A percentile compares a stretch with the other conserved stretches of the same genome.
phyloP scores from a whole-genome alignment of 2,888 invertebrate species.

The Cepaea hortensis region DNA sequence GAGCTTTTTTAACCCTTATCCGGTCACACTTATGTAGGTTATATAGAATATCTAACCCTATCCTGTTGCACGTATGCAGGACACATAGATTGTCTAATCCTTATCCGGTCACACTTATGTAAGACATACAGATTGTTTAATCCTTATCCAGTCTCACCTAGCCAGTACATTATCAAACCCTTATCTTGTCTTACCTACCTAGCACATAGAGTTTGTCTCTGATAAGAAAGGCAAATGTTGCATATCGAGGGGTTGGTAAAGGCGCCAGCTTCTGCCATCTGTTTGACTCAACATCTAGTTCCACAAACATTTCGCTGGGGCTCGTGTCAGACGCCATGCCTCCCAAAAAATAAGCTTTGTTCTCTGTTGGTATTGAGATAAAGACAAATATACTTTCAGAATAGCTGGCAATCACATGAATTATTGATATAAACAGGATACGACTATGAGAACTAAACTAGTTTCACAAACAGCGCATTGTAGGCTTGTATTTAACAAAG shows the following conservation, averaged over 20 bases:
- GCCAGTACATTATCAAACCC: not conserved
- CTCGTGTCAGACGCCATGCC: constrained; percentile 73
- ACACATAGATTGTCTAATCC: not conserved
- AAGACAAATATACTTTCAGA: not conserved
- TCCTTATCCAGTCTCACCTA: not conserved
- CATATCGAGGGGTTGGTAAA: constrained; percentile 73
- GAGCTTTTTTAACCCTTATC: not conserved
- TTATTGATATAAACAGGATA: not conserved
- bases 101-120: not conserved
- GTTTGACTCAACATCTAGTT: constrained; percentile 64
- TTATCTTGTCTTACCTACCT: constrained; percentile 59
- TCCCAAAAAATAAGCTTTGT: constrained; percentile 67
- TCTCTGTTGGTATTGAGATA: constrained; percentile 59
- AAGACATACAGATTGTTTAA: not conserved
- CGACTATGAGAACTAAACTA: not conserved
- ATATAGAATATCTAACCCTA: no score
- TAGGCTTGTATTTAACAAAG: no score
- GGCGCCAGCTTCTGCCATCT: constrained; percentile 67
- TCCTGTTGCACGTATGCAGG: not conserved
- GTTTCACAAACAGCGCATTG: no score
- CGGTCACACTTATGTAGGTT: not conserved
- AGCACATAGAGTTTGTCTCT: constrained; percentile 71
- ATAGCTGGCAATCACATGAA: no score
- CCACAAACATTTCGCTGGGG: constrained; percentile 68
- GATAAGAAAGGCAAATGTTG: constrained; percentile 70